Evolutionary conservation across 2,113 vertebrate genomes (phyloP).

Genomic region (Phocoena phocoena): DNA sequence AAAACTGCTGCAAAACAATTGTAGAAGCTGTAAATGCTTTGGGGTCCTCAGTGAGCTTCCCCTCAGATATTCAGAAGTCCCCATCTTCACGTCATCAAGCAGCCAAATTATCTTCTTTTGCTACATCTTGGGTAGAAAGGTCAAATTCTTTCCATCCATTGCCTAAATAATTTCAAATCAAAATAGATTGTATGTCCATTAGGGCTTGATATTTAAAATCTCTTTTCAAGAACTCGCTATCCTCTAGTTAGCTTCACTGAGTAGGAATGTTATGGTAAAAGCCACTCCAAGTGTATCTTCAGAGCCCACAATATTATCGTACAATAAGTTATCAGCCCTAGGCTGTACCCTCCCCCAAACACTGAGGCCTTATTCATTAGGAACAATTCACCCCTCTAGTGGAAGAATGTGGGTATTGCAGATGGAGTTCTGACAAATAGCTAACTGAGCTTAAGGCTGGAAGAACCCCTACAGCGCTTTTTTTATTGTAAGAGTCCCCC

Average conservation of each 20-base stretch:
- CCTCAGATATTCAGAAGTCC: neutral
- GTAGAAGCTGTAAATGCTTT: neutral
- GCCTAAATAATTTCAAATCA: neutral
- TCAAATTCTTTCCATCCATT: neutral
- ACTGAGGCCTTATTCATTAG: conserved; percentile 26
- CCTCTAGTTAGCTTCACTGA: neutral
- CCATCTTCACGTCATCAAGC: neutral
- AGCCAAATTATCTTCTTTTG: neutral
- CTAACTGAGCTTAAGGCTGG: neutral
- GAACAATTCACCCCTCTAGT: conserved; percentile 87
- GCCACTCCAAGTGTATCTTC: neutral
- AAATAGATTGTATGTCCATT: neutral
- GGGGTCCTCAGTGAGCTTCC: neutral
- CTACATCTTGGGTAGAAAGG: neutral
- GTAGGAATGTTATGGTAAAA: neutral
- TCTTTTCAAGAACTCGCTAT: neutral
- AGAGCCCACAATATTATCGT: neutral
- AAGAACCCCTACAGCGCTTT: conserved; percentile 18
- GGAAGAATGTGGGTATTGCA: conserved; percentile 77
- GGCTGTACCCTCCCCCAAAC: neutral
- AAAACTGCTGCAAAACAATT: neutral
- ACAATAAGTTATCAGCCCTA: neutral
- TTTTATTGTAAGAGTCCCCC: neutral
- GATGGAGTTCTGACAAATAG: neutral
- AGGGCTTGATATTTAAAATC: neutral